A percentile compares a stretch with the other conserved stretches of the same genome.
Evolutionary conservation across 2,888 invertebrate species (phyloP).

Genomic region (Drosophila sordidapex): DNA sequence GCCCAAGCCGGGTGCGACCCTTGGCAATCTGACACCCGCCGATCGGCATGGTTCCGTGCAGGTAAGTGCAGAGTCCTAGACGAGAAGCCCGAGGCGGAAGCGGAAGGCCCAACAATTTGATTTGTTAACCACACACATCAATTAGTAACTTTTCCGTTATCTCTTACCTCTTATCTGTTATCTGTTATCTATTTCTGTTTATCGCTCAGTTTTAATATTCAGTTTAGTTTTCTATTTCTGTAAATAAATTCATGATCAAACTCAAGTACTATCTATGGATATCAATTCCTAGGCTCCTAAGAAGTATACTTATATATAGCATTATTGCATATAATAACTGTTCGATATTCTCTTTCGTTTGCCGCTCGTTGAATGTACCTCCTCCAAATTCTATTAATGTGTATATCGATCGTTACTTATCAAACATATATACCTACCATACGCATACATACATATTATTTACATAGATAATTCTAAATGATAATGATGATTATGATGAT

Average conservation of each 20-base stretch:
- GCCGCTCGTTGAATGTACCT: slow-evolving; percentile 43
- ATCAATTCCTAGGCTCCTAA: slow-evolving; percentile 19
- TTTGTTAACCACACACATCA: slow-evolving; percentile 29
- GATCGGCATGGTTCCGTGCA: slow-evolving; percentile 99
- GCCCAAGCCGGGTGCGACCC: slow-evolving; percentile 91
- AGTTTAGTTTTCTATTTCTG: slow-evolving; percentile 29
- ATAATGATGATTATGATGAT: slow-evolving; percentile 16
- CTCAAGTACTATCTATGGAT: slow-evolving; percentile 7
- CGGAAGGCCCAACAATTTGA: slow-evolving; percentile 34
- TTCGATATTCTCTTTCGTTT: slow-evolving; percentile 24
- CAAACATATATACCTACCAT: slow-evolving; percentile 12
- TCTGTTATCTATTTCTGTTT: slow-evolving; percentile 25
- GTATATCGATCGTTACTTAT: slow-evolving; percentile 18
- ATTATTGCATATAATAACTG: slow-evolving; percentile 9
- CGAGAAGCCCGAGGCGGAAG: slow-evolving; percentile 37
- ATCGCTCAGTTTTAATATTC: slow-evolving; percentile 15
- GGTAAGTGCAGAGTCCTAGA: slow-evolving; percentile 87
- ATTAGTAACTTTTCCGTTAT: slow-evolving; percentile 15
- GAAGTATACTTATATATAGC: slow-evolving; percentile 5
- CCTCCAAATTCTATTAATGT: slow-evolving; percentile 21
- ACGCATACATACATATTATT: slow-evolving; percentile 24
- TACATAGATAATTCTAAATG: slow-evolving; percentile 20
- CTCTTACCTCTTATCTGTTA: slow-evolving; percentile 15
- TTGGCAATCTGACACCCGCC: slow-evolving; percentile 95
- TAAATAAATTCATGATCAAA: slow-evolving; percentile 35